Evolutionary conservation across 2,797 vertebrate species (phyloP), one percentile per base, ranked within the genome.

Genomic region (Gobionotothen gibberifrons): DNA sequence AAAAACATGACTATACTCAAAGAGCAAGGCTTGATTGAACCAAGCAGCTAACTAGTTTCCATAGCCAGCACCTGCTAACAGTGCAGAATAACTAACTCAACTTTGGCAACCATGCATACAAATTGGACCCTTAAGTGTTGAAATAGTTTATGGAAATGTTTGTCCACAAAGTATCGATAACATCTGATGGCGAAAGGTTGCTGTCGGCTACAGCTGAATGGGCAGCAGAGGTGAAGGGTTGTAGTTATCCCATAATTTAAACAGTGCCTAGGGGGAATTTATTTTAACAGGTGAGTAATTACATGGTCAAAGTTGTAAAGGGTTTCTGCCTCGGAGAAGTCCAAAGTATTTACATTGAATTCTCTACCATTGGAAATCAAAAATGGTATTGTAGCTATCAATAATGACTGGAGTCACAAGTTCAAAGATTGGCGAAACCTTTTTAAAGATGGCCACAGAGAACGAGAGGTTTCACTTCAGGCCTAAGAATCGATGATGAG

Each of bases 151-250:
- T 77, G 72, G 61, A 79, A 81, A 87, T 44, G 55, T 22, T 74
- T 54, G 19, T 68, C 22, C 11, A 71, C 69, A 74, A 73, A 67
- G 15, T 17, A 56, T 51, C 15, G n/a, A 81, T 82, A 83, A 67
- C 61, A 75, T 87, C 78, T 83, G 52, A 78, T 61, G 26, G 48
- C 4, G 40, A 71, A 58, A 53, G 59, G 54, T 66, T 64, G 43
- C 43, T 74, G 54, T 72, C 11, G 55, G 65, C 47, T 69, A 43
- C 21, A 59, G 74, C 54, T 74, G 42, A 84, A 70, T 78, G 67
- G 66, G 73, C 67, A 78, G 58, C 56, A 59, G 52, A 67, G 82
- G 82, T 79, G 43, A 85, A 76, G 48, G 76, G 76, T 81, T 74
- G 64, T 51, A 66, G 74, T 79, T 73, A 82, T 77, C 73, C 71